These are phyloP conservation scores for Syrista parreyssii DNA, from an alignment of 2,888 invertebrate species.

Conservation along the genomic window DNA sequence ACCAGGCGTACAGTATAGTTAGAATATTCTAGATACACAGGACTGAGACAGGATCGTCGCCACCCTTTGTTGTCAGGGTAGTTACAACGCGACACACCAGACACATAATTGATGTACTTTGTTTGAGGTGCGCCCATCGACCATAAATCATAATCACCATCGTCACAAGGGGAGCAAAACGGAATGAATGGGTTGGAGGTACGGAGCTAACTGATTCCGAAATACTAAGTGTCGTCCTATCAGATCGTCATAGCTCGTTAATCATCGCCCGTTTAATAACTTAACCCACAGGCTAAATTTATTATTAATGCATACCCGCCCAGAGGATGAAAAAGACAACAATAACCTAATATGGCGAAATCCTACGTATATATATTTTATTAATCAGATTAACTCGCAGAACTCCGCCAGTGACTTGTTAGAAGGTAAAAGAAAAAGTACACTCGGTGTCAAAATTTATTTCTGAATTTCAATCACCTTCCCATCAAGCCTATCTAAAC, in stretches of 20 bases:
- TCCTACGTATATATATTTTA: background rate
- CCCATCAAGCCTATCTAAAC: background rate
- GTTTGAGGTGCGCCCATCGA: conserved; percentile 25
- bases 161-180: conserved; percentile 12
- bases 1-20: background rate
- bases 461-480: background rate
- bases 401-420: background rate
- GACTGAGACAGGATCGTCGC: background rate
- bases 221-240: conserved; percentile 34
- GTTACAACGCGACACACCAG: conserved; percentile 18
- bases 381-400: background rate
- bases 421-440: background rate
- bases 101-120: conserved; percentile 36
- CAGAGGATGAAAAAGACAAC: background rate
- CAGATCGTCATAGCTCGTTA: conserved; percentile 30
- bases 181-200: conserved; percentile 21
- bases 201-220: conserved; percentile 31
- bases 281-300: conserved; percentile 16
- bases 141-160: conserved; percentile 34
- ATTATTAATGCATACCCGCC: conserved; percentile 19
- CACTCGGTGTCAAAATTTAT: background rate
- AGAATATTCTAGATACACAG: background rate
- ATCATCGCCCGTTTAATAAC: conserved; percentile 32
- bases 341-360: background rate
- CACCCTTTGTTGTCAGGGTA: conserved; percentile 6